Conservation (phyloP, 1,140 invertebrate genomes). For the Reticulitermes speratus region DNA sequence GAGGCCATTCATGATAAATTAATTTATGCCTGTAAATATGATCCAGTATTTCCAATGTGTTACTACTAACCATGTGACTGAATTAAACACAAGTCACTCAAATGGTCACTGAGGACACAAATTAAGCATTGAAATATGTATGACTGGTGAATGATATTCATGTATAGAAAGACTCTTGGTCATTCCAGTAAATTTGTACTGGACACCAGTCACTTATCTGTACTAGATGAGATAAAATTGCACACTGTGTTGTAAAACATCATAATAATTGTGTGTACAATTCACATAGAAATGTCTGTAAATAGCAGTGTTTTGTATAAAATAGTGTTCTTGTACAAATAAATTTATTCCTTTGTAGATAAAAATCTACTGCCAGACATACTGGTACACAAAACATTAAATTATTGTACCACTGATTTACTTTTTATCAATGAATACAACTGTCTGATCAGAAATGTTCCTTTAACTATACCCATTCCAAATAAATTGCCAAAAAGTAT, state of each 20-base stretch:
- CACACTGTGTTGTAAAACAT: neutral
- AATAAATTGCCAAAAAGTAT: too few relatives aligned
- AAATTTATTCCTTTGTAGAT: neutral
- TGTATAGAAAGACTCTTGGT: too few relatives aligned
- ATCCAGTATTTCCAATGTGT: too few relatives aligned
- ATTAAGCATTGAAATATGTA: neutral
- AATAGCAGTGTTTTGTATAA: slow-evolving; percentile 4
- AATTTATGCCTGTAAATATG: too few relatives aligned
- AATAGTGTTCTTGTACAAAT: neutral
- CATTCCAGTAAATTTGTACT: neutral
- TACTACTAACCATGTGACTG: too few relatives aligned
- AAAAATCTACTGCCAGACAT: neutral
- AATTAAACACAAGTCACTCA: too few relatives aligned
- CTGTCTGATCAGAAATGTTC: too few relatives aligned
- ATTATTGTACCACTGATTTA: neutral
- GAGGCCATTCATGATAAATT: too few relatives aligned
- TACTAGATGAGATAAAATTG: neutral
- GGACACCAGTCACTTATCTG: neutral
- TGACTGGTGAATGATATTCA: neutral
- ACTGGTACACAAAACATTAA: neutral
- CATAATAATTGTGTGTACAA: neutral
- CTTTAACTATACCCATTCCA: too few relatives aligned
- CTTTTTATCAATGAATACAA: too few relatives aligned
- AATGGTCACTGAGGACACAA: too few relatives aligned
- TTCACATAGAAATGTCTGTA: neutral